Evolutionary conservation across 2,888 invertebrate genomes (phyloP), one percentile per base, ranked within the genome.

Genomic region (Diplolepis rosae): DNA sequence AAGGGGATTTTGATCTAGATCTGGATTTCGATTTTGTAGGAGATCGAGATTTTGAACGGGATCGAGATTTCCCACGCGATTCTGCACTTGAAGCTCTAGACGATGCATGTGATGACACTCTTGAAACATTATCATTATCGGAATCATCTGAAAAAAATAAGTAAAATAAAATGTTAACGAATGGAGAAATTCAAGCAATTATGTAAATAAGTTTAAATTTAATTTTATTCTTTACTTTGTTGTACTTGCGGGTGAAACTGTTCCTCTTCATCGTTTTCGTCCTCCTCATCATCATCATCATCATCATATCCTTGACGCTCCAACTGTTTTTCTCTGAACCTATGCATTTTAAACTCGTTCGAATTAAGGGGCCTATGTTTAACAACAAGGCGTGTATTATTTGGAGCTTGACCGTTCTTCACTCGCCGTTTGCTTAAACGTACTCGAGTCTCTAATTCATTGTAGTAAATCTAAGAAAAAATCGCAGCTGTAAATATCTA

Each of bases 321-420:
- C 48, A 97, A 90, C 86, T 96, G 95, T 75, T 93, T 93, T 90
- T 97, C 94, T 54, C 97, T 90, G 72, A 93, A 92, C 66, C 95
- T 89, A 77, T 97, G 95, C 92, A 95, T 94, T 70, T 94, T 92
- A 86, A 94, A 93, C 86, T 97, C 97, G 35, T 92, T 90, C 0
- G 93, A 94, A 84, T 94, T 94, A 83, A 97, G 91, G 2, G 95
- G 94, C 28, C 97, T 91, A 89, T 98, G 97, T 66, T 94, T 94
- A 4, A 98, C 97, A 48, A 97, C 94, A 35, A 98, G 90, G 45
- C 95, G 89, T 0, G 95, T 95, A 80, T 95, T 93, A 35, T 91
- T 92, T 80, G 90, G 93, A 71, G 90, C 91, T 74, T 92, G 91
- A 1, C 92, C 93, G 35, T 90, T 90, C 80, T 94, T 93, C 50